Conservation (phyloP, 2,888 invertebrate species). For the Augochlorella aurata region DNA sequence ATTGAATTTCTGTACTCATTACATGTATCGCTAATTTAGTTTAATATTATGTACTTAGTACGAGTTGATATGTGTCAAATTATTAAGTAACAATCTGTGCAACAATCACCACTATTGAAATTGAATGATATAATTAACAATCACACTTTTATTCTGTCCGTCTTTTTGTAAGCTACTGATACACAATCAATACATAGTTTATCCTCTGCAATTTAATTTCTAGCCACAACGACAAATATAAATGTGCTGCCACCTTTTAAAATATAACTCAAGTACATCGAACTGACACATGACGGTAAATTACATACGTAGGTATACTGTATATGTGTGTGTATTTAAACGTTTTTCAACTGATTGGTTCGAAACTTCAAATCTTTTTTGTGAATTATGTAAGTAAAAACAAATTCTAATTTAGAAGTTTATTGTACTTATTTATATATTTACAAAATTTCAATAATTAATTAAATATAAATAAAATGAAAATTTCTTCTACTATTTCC, state of each 20-base stretch:
- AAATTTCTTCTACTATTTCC: too few relatives aligned
- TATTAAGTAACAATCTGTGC: neutral
- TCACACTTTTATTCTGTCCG: conserved; percentile 5
- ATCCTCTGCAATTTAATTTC: conserved; percentile 8
- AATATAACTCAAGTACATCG: neutral
- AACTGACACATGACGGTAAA: neutral
- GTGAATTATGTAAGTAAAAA: too few relatives aligned
- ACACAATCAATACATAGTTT: conserved; percentile 11
- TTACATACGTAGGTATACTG: too few relatives aligned
- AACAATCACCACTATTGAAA: neutral
- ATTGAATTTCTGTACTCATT: conserved; percentile 36
- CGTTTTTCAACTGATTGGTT: too few relatives aligned
- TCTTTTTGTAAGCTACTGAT: neutral
- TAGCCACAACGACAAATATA: conserved; percentile 10
- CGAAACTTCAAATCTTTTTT: too few relatives aligned
- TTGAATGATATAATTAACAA: conserved; percentile 5
- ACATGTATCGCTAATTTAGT: conserved; percentile 27
- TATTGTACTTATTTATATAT: too few relatives aligned
- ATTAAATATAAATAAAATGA: too few relatives aligned
- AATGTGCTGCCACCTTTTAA: neutral
- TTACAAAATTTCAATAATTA: too few relatives aligned
- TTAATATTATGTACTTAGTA: conserved; percentile 11
- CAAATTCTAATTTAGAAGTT: too few relatives aligned
- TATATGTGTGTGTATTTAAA: too few relatives aligned
- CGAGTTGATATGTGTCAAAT: neutral